These are phyloP conservation scores for Agrochola circellaris DNA, from an alignment of 2,888 invertebrate genomes.

Conservation along the genomic window DNA sequence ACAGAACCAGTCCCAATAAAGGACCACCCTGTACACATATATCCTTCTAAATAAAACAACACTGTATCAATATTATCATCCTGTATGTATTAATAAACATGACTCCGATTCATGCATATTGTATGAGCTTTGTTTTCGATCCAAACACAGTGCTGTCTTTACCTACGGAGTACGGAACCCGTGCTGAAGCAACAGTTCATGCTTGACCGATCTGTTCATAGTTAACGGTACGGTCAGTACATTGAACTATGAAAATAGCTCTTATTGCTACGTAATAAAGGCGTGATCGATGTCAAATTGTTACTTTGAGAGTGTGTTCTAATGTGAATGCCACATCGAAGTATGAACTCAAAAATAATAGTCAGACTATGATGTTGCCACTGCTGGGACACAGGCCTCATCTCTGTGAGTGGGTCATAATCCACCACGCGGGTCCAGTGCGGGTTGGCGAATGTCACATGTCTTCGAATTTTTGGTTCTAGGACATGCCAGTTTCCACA, in stretches of 20 bases:
- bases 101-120: constrained; percentile 3
- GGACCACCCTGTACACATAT: neutral
- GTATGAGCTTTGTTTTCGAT: constrained; percentile 27
- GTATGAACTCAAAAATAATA: neutral
- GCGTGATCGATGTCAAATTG: neutral
- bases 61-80: neutral
- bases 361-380: too few relatives aligned
- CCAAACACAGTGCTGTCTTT: constrained; percentile 31
- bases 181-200: constrained; percentile 11
- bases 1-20: constrained; percentile 3
- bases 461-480: too few relatives aligned
- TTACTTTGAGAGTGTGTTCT: neutral
- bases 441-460: too few relatives aligned
- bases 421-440: too few relatives aligned
- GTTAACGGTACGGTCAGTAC: neutral
- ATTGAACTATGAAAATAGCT: neutral
- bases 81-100: constrained; percentile 9
- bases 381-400: too few relatives aligned
- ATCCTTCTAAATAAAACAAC: constrained; percentile 8
- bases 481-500: too few relatives aligned
- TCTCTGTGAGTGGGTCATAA: too few relatives aligned
- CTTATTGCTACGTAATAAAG: neutral
- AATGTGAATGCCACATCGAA: neutral
- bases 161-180: constrained; percentile 2
- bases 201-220: constrained; percentile 8